These are phyloP conservation scores for Laodelphax striatellus DNA, from an alignment of 1,140 invertebrate species.

Conservation along the genomic window DNA sequence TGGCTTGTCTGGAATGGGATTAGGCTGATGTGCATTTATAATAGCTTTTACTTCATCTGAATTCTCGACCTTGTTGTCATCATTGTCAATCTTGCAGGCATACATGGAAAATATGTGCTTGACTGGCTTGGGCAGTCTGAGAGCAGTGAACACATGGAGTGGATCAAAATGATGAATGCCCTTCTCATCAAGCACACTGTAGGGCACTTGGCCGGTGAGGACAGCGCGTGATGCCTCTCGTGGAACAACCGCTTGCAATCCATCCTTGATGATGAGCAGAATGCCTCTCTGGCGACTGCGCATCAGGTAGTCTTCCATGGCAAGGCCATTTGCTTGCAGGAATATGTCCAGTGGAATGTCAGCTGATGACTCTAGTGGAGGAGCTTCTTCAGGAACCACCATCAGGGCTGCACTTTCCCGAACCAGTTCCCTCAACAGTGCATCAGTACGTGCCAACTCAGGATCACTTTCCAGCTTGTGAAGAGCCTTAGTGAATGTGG, in stretches of 20 bases:
- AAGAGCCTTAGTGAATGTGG: constrained; percentile 44
- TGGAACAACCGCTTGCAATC: constrained; percentile 63
- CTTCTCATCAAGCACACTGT: constrained; percentile 61
- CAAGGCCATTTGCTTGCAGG: constrained; percentile 50
- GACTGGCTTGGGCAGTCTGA: constrained; percentile 48
- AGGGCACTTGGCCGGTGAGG: constrained; percentile 59
- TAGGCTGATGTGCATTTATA: too few species aligned
- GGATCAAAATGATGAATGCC: constrained; percentile 67
- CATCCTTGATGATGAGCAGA: constrained; percentile 61
- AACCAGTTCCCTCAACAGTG: constrained; percentile 51
- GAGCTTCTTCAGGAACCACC: constrained; percentile 48
- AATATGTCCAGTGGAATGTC: constrained; percentile 54
- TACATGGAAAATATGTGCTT: constrained; percentile 36
- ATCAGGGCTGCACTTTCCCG: constrained; percentile 56
- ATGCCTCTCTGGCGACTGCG: constrained; percentile 38
- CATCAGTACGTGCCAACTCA: constrained; percentile 50
- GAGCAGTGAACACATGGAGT: constrained; percentile 54
- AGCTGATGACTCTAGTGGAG: constrained; percentile 37
- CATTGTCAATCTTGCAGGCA: constrained; percentile 10
- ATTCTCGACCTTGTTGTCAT: constrained; percentile 1
- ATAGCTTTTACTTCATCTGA: background rate
- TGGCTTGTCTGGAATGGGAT: constrained; percentile 10
- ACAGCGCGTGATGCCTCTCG: constrained; percentile 58
- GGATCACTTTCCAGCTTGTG: constrained; percentile 48
- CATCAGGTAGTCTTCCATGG: constrained; percentile 62